These are phyloP conservation scores for Pollenia labialis DNA, from an alignment of 2,888 invertebrate species.

Conservation along the genomic window DNA sequence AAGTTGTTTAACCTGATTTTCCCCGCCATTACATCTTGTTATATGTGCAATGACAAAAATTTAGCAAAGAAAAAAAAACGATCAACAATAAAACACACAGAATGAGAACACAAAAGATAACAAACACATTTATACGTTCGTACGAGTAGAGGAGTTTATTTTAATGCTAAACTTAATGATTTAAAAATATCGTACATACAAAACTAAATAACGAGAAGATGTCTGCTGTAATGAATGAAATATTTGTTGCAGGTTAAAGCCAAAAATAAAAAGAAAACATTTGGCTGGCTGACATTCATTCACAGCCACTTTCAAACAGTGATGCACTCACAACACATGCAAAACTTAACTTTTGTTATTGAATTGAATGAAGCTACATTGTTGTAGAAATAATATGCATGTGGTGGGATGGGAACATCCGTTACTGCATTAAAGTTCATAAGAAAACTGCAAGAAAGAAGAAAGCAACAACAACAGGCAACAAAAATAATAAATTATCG, in stretches of 20 bases:
- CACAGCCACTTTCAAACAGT: slow-evolving; percentile 26
- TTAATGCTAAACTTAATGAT: slow-evolving; percentile 46
- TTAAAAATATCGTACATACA: slow-evolving; percentile 48
- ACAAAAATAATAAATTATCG: slow-evolving; percentile 19
- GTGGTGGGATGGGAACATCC: slow-evolving; percentile 62
- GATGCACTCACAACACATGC: neutral
- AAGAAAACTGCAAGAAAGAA: slow-evolving; percentile 43
- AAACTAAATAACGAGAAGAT: slow-evolving; percentile 32
- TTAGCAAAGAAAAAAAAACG: slow-evolving; percentile 11
- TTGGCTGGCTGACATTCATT: slow-evolving; percentile 26
- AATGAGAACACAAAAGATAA: slow-evolving; percentile 61
- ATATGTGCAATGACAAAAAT: slow-evolving; percentile 59
- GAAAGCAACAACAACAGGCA: slow-evolving; percentile 32
- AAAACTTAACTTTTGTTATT: neutral
- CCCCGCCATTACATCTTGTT: slow-evolving; percentile 60
- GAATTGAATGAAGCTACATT: slow-evolving; percentile 43
- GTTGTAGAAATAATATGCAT: slow-evolving; percentile 47
- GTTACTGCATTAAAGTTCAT: slow-evolving; percentile 59
- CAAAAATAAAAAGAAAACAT: neutral
- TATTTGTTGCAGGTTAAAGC: slow-evolving; percentile 22
- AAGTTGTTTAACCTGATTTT: slow-evolving; percentile 71
- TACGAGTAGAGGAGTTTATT: slow-evolving; percentile 11
- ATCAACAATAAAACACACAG: slow-evolving; percentile 35
- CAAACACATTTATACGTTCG: slow-evolving; percentile 12
- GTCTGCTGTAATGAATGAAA: slow-evolving; percentile 55